Conservation (phyloP, 1,140 invertebrate species). For the Chrysomallon squamiferum region DNA sequence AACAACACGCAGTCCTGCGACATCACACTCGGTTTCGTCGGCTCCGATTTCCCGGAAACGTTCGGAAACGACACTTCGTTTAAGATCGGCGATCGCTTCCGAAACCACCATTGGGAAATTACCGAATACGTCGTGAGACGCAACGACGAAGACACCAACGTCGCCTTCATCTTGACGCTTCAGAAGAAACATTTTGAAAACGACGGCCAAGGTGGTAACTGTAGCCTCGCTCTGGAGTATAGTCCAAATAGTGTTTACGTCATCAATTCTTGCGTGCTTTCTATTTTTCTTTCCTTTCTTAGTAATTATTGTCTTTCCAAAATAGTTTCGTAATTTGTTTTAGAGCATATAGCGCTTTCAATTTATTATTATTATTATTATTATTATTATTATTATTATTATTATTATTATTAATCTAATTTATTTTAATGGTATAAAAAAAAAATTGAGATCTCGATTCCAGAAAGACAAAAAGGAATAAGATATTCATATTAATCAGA, state of each 20-base stretch:
- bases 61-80: constrained; percentile 5
- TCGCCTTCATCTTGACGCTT: background rate
- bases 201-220: background rate
- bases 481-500: too few species aligned
- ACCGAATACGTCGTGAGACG: background rate
- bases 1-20: background rate
- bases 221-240: background rate
- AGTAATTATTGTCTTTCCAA: too few species aligned
- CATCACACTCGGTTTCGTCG: background rate
- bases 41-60: background rate
- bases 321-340: too few species aligned
- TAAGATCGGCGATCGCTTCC: background rate
- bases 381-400: too few species aligned
- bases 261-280: background rate
- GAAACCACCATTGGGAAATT: constrained; percentile 2
- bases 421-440: too few species aligned
- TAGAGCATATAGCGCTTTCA: too few species aligned
- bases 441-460: too few species aligned
- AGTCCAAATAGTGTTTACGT: background rate
- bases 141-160: background rate
- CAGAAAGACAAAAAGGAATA: too few species aligned
- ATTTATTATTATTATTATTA: too few species aligned
- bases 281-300: background rate
- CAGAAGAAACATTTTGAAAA: background rate
- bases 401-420: too few species aligned